Evolutionary conservation across 2,888 invertebrate species (phyloP), one percentile per base, ranked within the genome.

Genomic region (Drosophila silvestris): DNA sequence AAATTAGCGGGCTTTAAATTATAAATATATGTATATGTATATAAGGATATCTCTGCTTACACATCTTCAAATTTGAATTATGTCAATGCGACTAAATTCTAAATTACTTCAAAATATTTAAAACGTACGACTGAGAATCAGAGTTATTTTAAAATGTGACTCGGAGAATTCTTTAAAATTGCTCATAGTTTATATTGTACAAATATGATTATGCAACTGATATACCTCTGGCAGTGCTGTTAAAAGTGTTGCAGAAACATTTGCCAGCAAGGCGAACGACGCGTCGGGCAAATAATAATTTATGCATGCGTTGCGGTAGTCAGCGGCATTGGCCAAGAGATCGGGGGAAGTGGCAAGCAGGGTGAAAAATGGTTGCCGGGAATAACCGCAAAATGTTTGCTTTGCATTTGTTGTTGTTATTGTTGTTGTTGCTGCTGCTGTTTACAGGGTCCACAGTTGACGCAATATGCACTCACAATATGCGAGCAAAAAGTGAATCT

Each of bases 281-380:
- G 47, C 80, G 77, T 75, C 63, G 75, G 67, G 85, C 71, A 85
- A 90, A 86, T 90, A 86, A 86, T 86, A 86, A 86, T 90, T 86
- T 86, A 86, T 86, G 90, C 85, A 86, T 90, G 85, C 88, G 85
- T 85, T 85, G 90, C 75, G 90, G 85, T 85, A 61, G 80, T 74
- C 74, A 70, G 84, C 72, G 70, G 71, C 64, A 63, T 32, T 56
- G 39, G 32, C 33, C 26, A 30, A 51, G 37, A 44, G 32, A 22
- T 35, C 14, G 12, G 33, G 39, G 22, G 19, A 26, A 26, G 28
- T 28, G 53, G 33, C 35, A 28, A 28, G 47, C 47, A 44, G 59
- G 52, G 44, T 58, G 67, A 65, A 62, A 70, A 72, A 66, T 82
- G 69, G 67, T 73, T 76, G 73, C 76, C 70, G 70, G 74, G 83